Percentiles rank a stretch among this genome's conserved stretches.
These are phyloP conservation scores for Papilio gigon DNA, from an alignment of 2,888 invertebrate species.

Conservation along the genomic window DNA sequence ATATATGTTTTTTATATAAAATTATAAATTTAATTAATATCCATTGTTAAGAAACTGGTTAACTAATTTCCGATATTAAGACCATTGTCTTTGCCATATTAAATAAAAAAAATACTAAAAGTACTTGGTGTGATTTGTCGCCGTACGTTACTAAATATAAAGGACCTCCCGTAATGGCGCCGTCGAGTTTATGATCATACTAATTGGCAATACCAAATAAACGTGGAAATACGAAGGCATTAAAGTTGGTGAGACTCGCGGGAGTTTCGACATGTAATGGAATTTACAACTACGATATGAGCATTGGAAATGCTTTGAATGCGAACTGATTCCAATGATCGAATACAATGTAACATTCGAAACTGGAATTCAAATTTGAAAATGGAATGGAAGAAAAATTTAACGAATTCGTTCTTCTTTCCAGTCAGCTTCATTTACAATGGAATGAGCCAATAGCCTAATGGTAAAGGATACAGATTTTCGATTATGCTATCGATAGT, in stretches of 20 bases:
- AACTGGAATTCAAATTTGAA: too few species aligned
- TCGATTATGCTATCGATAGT: too few species aligned
- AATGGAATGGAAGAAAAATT: too few species aligned
- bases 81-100: background rate
- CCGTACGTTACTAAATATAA: conserved; percentile 45
- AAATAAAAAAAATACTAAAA: background rate
- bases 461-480: too few species aligned
- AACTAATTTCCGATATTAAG: background rate
- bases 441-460: too few species aligned
- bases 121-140: conserved; percentile 42
- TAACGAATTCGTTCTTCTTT: too few species aligned
- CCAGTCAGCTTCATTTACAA: too few species aligned
- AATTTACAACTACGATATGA: conserved; percentile 50
- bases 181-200: conserved; percentile 66
- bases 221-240: conserved; percentile 65
- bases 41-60: background rate
- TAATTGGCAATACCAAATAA: conserved; percentile 75
- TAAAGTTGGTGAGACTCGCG: conserved; percentile 52
- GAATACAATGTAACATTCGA: background rate
- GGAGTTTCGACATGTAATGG: conserved; percentile 52
- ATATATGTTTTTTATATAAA: too few species aligned
- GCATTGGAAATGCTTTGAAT: conserved; percentile 46
- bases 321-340: conserved; percentile 34
- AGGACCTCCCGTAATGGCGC: conserved; percentile 67
- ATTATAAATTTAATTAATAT: background rate